Evolutionary conservation across 2,113 vertebrate species (phyloP).

Genomic region (Sprattus sprattus): DNA sequence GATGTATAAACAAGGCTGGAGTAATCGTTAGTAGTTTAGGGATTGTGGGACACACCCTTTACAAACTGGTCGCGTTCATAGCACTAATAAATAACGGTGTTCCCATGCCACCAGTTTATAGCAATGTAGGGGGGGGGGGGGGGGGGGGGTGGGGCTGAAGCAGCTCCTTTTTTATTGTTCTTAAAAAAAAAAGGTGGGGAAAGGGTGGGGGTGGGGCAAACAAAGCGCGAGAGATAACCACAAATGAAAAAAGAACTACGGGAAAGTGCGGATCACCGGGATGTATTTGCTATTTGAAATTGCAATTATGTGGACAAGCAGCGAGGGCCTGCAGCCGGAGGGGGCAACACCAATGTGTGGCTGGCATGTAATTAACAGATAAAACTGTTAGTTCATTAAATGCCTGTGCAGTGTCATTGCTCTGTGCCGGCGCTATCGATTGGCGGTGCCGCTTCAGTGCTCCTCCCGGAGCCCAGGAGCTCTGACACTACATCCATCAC

Average conservation of each 20-base stretch:
- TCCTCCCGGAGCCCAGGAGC: slow-evolving; percentile 68
- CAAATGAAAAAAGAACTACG: not conserved
- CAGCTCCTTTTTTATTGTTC: not conserved
- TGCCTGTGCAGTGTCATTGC: slow-evolving; percentile 75
- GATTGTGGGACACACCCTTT: not conserved
- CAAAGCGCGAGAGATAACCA: not conserved
- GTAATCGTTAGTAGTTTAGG: not conserved
- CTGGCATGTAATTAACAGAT: slow-evolving; percentile 81
- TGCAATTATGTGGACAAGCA: slow-evolving; percentile 65
- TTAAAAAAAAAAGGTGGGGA: not conserved
- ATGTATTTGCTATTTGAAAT: not conserved
- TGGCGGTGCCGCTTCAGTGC: slow-evolving; percentile 57
- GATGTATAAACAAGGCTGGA: not conserved
- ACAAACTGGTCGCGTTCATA: not conserved
- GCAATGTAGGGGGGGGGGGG: too few relatives aligned
- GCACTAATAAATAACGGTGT: not conserved
- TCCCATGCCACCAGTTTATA: not conserved
- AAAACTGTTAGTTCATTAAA: slow-evolving; percentile 77
- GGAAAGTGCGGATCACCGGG: not conserved
- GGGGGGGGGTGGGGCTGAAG: not conserved
- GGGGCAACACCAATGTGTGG: slow-evolving; percentile 71
- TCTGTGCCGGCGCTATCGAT: slow-evolving; percentile 75
- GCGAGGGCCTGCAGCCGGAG: slow-evolving; percentile 56
- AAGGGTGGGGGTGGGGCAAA: not conserved
- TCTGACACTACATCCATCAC: slow-evolving; percentile 82